phyloP scores from a whole-genome alignment of 1,140 invertebrate species.

The Hycleus cichorii region DNA sequence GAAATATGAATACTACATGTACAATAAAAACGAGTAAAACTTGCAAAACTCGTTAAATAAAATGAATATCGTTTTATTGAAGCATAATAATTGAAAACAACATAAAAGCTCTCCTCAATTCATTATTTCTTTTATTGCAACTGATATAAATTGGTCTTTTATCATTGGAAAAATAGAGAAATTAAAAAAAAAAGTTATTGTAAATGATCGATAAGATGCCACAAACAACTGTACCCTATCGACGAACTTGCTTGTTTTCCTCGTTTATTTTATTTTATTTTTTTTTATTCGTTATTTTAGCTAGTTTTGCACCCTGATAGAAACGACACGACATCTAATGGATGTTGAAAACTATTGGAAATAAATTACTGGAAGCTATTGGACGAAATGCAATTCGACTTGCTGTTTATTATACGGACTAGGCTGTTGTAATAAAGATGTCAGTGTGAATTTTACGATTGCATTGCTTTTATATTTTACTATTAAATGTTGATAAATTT shows the following conservation, averaged over 20 bases:
- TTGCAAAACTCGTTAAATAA: not conserved
- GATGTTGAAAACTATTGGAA: not conserved
- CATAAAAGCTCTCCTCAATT: not conserved
- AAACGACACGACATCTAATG: not conserved
- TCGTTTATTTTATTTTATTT: not conserved
- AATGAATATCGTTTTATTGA: constrained; percentile 1
- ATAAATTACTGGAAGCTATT: constrained; percentile 2
- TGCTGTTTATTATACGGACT: constrained; percentile 9
- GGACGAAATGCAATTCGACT: constrained; percentile 5
- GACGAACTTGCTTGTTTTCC: not conserved
- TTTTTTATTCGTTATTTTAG: not conserved
- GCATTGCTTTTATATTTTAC: too few relatives aligned
- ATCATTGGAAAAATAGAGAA: not conserved
- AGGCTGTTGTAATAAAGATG: constrained; percentile 7
- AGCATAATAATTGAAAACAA: not conserved
- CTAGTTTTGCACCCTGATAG: not conserved
- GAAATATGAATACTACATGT: constrained; percentile 10
- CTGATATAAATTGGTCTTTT: too few relatives aligned
- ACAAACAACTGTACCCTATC: too few relatives aligned
- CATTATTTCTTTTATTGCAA: not conserved
- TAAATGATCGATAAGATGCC: too few relatives aligned
- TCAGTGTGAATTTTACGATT: not conserved
- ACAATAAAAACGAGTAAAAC: constrained; percentile 5
- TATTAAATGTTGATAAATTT: too few relatives aligned
- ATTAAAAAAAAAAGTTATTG: not conserved